A percentile compares a stretch with the other conserved stretches of the same genome.
phyloP scores from a whole-genome alignment of 1,140 invertebrate species.

The Calycopis cecrops region DNA sequence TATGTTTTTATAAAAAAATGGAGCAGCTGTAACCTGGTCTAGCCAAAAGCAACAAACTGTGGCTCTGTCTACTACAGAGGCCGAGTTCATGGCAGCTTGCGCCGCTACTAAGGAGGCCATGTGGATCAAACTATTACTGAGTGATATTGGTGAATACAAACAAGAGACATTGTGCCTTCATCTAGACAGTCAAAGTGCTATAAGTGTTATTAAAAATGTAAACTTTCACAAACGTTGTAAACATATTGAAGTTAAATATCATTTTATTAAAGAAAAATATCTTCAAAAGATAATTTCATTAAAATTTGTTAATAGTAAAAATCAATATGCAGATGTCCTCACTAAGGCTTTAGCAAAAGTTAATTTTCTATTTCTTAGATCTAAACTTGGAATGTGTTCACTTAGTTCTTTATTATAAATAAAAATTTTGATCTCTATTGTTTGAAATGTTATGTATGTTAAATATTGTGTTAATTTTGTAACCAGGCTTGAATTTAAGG shows the following conservation, averaged over 20 bases:
- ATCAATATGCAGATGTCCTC: not conserved
- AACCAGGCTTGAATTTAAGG: not conserved
- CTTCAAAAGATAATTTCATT: not conserved
- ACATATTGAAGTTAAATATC: constrained; percentile 4
- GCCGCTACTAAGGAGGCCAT: not conserved
- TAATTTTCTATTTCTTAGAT: not conserved
- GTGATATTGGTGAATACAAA: not conserved
- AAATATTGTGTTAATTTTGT: not conserved
- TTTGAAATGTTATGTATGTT: not conserved
- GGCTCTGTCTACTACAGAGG: not conserved
- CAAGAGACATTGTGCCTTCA: not conserved
- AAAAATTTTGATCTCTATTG: not conserved
- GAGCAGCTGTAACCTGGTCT: not conserved
- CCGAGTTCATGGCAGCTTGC: too few relatives aligned
- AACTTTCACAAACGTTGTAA: not conserved
- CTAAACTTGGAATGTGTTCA: not conserved
- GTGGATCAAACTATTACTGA: not conserved
- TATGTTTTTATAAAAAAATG: constrained; percentile 1
- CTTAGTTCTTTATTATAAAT: not conserved
- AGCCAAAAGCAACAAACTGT: not conserved
- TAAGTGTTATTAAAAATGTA: not conserved
- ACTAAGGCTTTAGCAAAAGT: not conserved
- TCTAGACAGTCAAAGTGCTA: not conserved
- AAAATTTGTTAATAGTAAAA: not conserved
- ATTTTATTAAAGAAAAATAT: not conserved